Evolutionary conservation across 1,140 invertebrate species (phyloP), one percentile per base, ranked within the genome.

Genomic region (Drosophila eugracilis): DNA sequence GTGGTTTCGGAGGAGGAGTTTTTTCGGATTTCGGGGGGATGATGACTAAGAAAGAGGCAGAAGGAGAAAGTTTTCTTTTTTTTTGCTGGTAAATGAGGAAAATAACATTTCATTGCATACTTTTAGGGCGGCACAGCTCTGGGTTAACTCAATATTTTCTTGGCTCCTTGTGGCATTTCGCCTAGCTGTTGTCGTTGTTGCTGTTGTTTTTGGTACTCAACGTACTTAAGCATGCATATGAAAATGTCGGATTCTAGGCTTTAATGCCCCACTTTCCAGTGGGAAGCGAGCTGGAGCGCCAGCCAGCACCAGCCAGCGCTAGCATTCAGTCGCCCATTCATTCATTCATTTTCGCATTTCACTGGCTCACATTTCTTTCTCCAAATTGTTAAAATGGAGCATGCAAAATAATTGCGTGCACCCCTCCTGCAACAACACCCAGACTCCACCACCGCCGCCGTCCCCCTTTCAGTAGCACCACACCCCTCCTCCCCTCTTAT

Each of bases 71-170:
- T 72, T 71, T 67, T 44, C 34, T 45, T 66, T n/a, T n/a, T n/a
- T n/a, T n/a, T n/a, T n/a, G n/a, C n/a, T 32, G 10, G 65, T 45
- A 53, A 53, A 53, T 67, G 65, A 36, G 65, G 28, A 67, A 69
- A 69, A 69, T 67, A 69, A 67, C 65, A 67, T 67, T 67, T 66
- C 63, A 52, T 67, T 67, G 60, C 63, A 53, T 53, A 69, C 45
- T 72, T 71, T 59, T 72, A 72, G 66, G 50, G 67, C 53, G 36
- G 21, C 30, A 54, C 45, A 30, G 36, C 53, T 59, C 21, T n/a
- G 69, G 65, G 67, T 71, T 72, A 72, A 72, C 69, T 72, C 30
- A 72, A 72, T 72, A 72, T 72, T 72, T 72, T 72, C 54, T 72
- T 72, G 45, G 54, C 47, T 72, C 41, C 66, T 60, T 60, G 67